Evolutionary conservation across 1,140 invertebrate genomes (phyloP).

Genomic region (Bursaphelenchus mucronatus): DNA sequence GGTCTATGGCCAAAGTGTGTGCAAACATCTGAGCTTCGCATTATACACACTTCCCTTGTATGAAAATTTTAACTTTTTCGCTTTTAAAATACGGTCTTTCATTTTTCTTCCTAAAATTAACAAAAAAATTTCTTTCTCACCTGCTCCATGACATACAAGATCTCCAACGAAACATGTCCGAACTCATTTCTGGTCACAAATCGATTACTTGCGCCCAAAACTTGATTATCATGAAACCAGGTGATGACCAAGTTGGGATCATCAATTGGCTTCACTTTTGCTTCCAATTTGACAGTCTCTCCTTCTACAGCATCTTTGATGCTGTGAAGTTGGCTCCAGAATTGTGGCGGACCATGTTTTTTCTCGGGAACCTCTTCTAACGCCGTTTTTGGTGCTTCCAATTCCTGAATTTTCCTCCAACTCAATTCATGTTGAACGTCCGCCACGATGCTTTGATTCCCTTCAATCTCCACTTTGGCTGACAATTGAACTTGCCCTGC

Average conservation of each 20-base stretch:
- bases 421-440: constrained; percentile 92
- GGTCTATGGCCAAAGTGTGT: no score
- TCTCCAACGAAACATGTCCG: constrained; percentile 88
- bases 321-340: constrained; percentile 41
- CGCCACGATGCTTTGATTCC: constrained; percentile 70
- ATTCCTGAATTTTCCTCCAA: constrained; percentile 80
- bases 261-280: constrained; percentile 86
- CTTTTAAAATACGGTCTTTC: no score
- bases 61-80: no score
- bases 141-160: constrained; percentile 67
- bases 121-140: no score
- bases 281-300: constrained; percentile 86
- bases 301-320: constrained; percentile 67
- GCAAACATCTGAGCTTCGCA: no score
- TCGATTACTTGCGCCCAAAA: constrained; percentile 68
- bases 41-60: no score
- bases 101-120: no score
- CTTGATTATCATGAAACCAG: constrained; percentile 44
- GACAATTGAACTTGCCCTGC: constrained; percentile 71
- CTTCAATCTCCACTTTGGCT: constrained; percentile 67
- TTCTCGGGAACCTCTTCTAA: constrained; percentile 28
- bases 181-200: constrained; percentile 90
- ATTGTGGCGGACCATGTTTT: constrained; percentile 32
- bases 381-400: constrained; percentile 74
- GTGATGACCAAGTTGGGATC: constrained; percentile 71